These are phyloP conservation scores for Rhabdophis nuchalis DNA, from an alignment of 2,797 vertebrate genomes.

Conservation along the genomic window DNA sequence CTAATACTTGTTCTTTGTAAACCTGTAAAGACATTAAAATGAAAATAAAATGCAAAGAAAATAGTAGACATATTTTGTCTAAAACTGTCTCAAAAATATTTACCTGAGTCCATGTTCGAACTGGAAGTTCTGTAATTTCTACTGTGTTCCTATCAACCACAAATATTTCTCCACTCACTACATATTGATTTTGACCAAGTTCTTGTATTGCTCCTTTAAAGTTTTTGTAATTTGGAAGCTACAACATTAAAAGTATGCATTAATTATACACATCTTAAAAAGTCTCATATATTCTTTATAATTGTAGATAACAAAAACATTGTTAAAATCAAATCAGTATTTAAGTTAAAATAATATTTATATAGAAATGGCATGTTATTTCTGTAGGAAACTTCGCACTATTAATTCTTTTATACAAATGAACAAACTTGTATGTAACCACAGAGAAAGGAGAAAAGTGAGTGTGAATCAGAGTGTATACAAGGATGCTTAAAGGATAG, in stretches of 20 bases:
- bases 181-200: constrained; percentile 93
- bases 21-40: constrained; percentile 68
- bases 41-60: not conserved
- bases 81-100: constrained; percentile 27
- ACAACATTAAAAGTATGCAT: constrained; percentile 44
- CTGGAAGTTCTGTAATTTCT: constrained; percentile 97
- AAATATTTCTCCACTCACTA: constrained; percentile 93
- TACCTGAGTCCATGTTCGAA: constrained; percentile 98
- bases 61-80: not conserved
- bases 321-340: not conserved
- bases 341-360: not conserved
- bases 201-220: constrained; percentile 95
- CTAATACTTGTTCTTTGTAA: constrained; percentile 96
- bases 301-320: not conserved
- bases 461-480: not conserved
- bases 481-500: not conserved
- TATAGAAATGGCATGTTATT: not conserved
- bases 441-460: not conserved
- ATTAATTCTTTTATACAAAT: not conserved
- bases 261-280: not conserved
- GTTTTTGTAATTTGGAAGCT: constrained; percentile 98
- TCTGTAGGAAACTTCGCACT: not conserved
- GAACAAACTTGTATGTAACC: not conserved
- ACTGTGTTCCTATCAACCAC: constrained; percentile 94
- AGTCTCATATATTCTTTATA: not conserved